Evolutionary conservation across 1,140 invertebrate species (phyloP).

Genomic region (Mycetomoellerius zeteki): DNA sequence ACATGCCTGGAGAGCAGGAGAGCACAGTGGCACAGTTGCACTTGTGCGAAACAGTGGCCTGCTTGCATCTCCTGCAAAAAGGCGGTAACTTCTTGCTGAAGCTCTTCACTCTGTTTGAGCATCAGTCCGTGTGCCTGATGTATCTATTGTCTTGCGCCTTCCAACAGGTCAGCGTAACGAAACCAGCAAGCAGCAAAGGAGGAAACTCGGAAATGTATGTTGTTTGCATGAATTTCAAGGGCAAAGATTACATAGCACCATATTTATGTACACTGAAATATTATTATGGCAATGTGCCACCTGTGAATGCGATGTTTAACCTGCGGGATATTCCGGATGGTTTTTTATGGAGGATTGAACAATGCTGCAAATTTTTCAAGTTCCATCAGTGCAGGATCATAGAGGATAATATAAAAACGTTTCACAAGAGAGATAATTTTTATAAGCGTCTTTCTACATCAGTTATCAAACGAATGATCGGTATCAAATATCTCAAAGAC

Average conservation of each 20-base stretch:
- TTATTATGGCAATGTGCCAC: constrained; percentile 85
- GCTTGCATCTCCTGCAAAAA: constrained; percentile 90
- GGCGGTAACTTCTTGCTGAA: constrained; percentile 96
- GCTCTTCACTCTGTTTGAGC: constrained; percentile 97
- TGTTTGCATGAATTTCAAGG: constrained; percentile 91
- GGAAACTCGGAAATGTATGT: constrained; percentile 98
- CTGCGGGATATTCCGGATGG: constrained; percentile 88
- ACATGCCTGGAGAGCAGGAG: constrained; percentile 95
- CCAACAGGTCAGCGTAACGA: constrained; percentile 91
- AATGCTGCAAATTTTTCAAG: constrained; percentile 90
- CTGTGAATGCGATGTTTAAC: constrained; percentile 88
- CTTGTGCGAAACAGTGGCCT: constrained; percentile 93
- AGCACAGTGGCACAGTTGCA: constrained; percentile 91
- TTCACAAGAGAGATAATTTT: constrained; percentile 67
- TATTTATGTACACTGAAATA: constrained; percentile 86
- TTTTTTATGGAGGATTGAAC: constrained; percentile 91
- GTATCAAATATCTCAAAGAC: constrained; percentile 73
- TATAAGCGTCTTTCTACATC: constrained; percentile 36
- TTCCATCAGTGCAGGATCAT: constrained; percentile 90
- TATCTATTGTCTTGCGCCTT: constrained; percentile 94
- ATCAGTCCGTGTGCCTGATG: constrained; percentile 92
- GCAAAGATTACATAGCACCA: constrained; percentile 81
- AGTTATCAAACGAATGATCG: constrained; percentile 71
- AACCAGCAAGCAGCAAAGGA: constrained; percentile 96
- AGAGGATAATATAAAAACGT: constrained; percentile 89